A percentile compares a stretch with the other conserved stretches of the same genome.
These are phyloP conservation scores for Aphelocoma californica DNA, from an alignment of 2,797 vertebrate species.

Conservation along the genomic window DNA sequence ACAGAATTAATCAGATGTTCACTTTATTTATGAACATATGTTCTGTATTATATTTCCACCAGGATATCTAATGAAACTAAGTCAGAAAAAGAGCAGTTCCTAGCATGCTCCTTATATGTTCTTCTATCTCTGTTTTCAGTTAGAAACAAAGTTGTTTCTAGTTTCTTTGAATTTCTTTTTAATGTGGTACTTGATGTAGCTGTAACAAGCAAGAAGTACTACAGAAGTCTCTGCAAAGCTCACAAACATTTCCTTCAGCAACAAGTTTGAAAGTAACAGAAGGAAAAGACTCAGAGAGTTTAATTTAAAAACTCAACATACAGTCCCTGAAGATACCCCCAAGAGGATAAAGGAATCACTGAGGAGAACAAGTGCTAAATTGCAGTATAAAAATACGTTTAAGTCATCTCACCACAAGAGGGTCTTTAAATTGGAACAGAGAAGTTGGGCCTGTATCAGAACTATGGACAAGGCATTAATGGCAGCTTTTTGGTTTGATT, in stretches of 20 bases:
- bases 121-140: neutral
- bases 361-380: conserved; percentile 43
- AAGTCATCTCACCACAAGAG: neutral
- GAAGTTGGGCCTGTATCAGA: conserved; percentile 15
- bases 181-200: neutral
- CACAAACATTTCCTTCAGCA: neutral
- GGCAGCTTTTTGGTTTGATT: neutral
- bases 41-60: neutral
- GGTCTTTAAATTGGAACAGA: conserved; percentile 21
- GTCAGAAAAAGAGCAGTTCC: conserved; percentile 53
- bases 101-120: neutral
- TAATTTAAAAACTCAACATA: conserved; percentile 49
- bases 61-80: conserved; percentile 21
- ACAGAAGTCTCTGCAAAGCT: neutral
- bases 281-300: conserved; percentile 29
- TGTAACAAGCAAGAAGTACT: neutral
- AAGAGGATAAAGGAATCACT: conserved; percentile 59
- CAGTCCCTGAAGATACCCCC: conserved; percentile 13
- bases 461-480: neutral
- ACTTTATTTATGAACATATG: conserved; percentile 58
- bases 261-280: conserved; percentile 10
- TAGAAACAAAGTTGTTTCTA: conserved; percentile 16
- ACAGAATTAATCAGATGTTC: conserved; percentile 56
- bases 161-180: conserved; percentile 58
- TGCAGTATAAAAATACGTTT: conserved; percentile 11